A percentile compares a stretch with the other conserved stretches of the same genome.
These are phyloP conservation scores for Mythimna pallens DNA, from an alignment of 2,888 invertebrate species.

Conservation along the genomic window DNA sequence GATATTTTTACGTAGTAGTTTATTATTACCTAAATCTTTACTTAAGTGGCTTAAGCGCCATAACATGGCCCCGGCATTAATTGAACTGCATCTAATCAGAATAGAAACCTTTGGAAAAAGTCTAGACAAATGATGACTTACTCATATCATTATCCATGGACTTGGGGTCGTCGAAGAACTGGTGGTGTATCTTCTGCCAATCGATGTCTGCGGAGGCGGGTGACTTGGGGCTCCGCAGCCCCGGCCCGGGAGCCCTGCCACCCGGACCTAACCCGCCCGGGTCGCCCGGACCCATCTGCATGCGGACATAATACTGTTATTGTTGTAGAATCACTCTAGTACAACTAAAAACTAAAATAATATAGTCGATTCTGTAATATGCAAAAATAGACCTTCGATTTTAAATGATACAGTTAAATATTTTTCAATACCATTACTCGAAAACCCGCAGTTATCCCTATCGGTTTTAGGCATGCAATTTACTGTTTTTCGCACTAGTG, in stretches of 20 bases:
- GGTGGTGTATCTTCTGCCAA: conserved; percentile 97
- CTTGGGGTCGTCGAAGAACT: conserved; percentile 95
- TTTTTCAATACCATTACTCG: too few species aligned
- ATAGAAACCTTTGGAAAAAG: background rate
- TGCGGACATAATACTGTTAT: conserved; percentile 44
- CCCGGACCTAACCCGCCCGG: conserved; percentile 84
- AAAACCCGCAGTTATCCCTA: too few species aligned
- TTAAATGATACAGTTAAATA: background rate
- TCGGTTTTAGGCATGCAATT: too few species aligned
- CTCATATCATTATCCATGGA: conserved; percentile 89
- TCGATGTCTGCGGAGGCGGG: conserved; percentile 93
- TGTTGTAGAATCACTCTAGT: conserved; percentile 46
- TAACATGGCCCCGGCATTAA: too few species aligned
- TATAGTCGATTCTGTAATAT: background rate
- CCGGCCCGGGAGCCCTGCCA: conserved; percentile 71
- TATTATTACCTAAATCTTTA: too few species aligned
- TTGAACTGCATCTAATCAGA: background rate
- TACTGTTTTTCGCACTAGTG: too few species aligned
- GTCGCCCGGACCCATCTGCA: conserved; percentile 87
- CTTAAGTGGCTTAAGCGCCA: too few species aligned
- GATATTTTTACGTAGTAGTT: too few species aligned
- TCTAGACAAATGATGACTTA: conserved; percentile 62
- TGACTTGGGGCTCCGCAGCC: conserved; percentile 84
- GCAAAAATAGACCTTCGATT: background rate
- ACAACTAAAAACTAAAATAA: too few species aligned